Conservation (phyloP, 2,797 vertebrate species). For the Chiloscyllium punctatum region DNA sequence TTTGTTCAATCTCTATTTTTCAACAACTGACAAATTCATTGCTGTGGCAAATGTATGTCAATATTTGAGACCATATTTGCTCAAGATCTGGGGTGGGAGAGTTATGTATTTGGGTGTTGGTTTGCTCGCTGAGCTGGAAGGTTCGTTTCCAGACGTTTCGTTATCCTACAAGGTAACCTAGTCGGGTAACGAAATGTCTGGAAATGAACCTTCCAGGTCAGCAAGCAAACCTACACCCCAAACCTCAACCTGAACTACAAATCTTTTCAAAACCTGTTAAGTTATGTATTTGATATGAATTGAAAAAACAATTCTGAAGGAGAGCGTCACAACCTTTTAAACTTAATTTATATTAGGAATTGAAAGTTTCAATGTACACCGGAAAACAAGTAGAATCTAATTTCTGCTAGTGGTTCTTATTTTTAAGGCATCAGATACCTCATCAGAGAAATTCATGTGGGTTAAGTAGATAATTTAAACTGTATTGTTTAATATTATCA, state of each 20-base stretch:
- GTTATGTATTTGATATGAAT: neutral
- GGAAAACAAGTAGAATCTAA: neutral
- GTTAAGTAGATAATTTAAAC: neutral
- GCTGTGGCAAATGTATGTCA: neutral
- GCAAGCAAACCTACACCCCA: no score
- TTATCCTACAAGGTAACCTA: no score
- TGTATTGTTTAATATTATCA: neutral
- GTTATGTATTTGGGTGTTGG: neutral
- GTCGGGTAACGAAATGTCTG: no score
- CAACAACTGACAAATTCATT: neutral
- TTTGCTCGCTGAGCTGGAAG: no score
- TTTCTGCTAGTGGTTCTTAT: neutral
- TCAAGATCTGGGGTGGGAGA: neutral
- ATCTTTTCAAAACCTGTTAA: no score
- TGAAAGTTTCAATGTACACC: no score
- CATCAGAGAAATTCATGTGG: neutral
- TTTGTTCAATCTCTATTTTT: no score
- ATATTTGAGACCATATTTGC: neutral
- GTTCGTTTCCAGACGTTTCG: no score
- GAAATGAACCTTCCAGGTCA: no score
- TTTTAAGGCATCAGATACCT: neutral
- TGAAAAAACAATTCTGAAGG: neutral
- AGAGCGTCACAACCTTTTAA: neutral
- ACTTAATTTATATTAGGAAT: neutral
- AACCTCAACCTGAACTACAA: no score